Percentiles rank a stretch among this genome's conserved stretches.
These are phyloP conservation scores for Agrilus planipennis DNA, from an alignment of 1,140 invertebrate species.

Conservation along the genomic window DNA sequence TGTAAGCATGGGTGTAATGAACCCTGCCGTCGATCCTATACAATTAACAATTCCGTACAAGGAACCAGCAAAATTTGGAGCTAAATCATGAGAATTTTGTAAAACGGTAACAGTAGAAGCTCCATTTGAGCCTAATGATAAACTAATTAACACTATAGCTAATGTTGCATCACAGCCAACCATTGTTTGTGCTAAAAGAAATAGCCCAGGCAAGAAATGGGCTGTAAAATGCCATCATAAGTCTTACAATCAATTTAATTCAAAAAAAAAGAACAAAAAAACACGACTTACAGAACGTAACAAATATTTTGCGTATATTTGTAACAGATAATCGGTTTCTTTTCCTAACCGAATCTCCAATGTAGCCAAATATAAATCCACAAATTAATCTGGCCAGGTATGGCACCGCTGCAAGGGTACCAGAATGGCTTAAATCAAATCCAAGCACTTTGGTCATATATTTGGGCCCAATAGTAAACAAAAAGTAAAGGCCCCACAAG, in stretches of 20 bases:
- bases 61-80: constrained; percentile 68
- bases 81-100: constrained; percentile 74
- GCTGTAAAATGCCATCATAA: constrained; percentile 36
- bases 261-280: neutral
- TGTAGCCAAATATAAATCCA: constrained; percentile 52
- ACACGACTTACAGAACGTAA: constrained; percentile 49
- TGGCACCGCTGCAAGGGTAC: constrained; percentile 55
- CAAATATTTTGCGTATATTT: constrained; percentile 56
- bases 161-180: constrained; percentile 49
- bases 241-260: neutral
- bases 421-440: constrained; percentile 65
- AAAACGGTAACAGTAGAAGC: constrained; percentile 72
- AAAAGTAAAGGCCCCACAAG: constrained; percentile 67
- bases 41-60: constrained; percentile 64
- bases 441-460: constrained; percentile 66
- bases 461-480: constrained; percentile 79
- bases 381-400: constrained; percentile 51
- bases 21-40: constrained; percentile 58
- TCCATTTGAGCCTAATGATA: constrained; percentile 70
- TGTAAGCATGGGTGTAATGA: constrained; percentile 58
- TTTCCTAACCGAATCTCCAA: constrained; percentile 51
- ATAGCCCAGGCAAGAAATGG: constrained; percentile 55
- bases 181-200: constrained; percentile 51
- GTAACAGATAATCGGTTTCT: constrained; percentile 43
- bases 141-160: constrained; percentile 53